phyloP scores from a whole-genome alignment of 2,113 vertebrate genomes.

The Epinephelus fuscoguttatus region DNA sequence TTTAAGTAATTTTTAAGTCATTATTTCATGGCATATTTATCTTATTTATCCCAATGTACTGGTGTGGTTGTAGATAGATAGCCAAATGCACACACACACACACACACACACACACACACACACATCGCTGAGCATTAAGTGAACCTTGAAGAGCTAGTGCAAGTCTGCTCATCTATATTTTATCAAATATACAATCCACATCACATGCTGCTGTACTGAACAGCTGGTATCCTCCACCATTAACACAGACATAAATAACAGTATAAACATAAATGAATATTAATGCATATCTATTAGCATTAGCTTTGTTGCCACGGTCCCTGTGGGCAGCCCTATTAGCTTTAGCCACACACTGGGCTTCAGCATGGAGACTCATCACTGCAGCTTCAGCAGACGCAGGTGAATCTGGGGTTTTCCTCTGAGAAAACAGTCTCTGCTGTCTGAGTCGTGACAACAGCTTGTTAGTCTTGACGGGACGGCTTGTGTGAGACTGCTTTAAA shows the following conservation, averaged over 20 bases:
- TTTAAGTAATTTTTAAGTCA: background rate
- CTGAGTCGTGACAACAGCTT: constrained; percentile 53
- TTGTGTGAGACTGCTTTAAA: constrained; percentile 26
- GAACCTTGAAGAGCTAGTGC: constrained; percentile 5
- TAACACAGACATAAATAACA: constrained; percentile 60
- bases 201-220: constrained; percentile 24
- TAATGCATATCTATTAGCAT: constrained; percentile 69
- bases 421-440: constrained; percentile 44
- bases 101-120: background rate
- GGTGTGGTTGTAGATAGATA: background rate
- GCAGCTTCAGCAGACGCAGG: constrained; percentile 41
- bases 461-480: constrained; percentile 39
- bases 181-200: constrained; percentile 42
- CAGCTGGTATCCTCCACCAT: constrained; percentile 55
- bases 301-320: constrained; percentile 64
- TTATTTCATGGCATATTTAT: background rate
- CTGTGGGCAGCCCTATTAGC: constrained; percentile 58
- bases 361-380: constrained; percentile 25
- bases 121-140: background rate
- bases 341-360: constrained; percentile 36
- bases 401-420: constrained; percentile 53
- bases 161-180: constrained; percentile 48
- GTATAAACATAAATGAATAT: constrained; percentile 73
- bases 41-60: background rate
- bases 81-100: too few relatives aligned